Percentiles rank a stretch among this genome's conserved stretches.
Conservation (phyloP, 2,113 vertebrate genomes). For the Cariama cristata region DNA sequence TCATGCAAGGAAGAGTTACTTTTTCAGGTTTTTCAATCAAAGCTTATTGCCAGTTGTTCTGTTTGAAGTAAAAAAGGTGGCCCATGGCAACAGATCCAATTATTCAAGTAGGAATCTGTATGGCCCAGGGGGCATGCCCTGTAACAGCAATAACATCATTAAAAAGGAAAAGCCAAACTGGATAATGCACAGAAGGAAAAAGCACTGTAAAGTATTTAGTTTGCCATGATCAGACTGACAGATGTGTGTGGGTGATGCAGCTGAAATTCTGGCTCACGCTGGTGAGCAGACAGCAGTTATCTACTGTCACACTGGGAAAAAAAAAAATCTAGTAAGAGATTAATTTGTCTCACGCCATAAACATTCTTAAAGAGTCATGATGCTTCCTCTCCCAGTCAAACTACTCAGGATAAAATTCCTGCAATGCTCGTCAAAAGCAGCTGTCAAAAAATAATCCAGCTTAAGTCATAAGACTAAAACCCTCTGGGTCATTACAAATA, state of each 20-base stretch:
- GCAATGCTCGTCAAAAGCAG: background rate
- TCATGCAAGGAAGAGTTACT: background rate
- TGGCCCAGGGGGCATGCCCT: background rate
- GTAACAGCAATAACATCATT: background rate
- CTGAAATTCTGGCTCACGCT: background rate
- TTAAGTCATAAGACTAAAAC: background rate
- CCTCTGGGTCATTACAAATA: background rate
- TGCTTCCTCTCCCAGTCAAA: background rate
- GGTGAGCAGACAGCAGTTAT: background rate
- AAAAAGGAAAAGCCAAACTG: background rate
- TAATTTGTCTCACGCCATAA: background rate
- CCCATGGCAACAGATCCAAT: background rate
- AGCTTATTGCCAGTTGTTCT: background rate
- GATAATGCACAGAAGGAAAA: background rate
- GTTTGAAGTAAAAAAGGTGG: background rate
- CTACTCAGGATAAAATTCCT: background rate
- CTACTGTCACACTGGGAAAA: background rate
- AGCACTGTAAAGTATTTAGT: slow-evolving; percentile 31
- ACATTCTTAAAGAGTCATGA: background rate
- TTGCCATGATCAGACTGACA: background rate
- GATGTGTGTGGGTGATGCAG: background rate
- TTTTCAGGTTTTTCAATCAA: background rate
- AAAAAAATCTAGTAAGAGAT: background rate
- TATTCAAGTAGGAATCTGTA: background rate
- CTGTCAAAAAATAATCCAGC: background rate